Evolutionary conservation across 2,888 invertebrate genomes (phyloP).

Genomic region (Mythimna impura): DNA sequence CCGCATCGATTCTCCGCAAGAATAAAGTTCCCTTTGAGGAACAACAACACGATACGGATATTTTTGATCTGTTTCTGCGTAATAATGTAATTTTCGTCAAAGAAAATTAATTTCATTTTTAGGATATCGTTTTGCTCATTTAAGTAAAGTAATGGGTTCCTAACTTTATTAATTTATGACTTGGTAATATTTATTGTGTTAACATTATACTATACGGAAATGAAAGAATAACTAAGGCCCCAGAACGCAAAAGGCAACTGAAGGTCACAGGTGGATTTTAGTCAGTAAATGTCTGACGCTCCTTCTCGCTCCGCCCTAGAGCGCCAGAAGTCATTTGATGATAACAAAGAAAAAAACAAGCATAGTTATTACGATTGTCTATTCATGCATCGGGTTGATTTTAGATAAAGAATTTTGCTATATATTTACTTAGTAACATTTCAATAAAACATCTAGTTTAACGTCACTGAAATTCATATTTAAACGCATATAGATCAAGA

Average conservation of each 20-base stretch:
- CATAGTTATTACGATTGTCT: background rate
- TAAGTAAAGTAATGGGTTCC: background rate
- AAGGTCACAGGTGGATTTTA: too few species aligned
- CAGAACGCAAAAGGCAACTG: too few species aligned
- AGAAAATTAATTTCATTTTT: conserved; percentile 10
- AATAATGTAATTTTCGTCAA: conserved; percentile 15
- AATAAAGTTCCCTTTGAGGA: conserved; percentile 34
- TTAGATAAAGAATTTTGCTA: background rate
- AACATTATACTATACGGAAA: background rate
- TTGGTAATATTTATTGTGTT: background rate
- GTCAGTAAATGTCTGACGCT: too few species aligned
- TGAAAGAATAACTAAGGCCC: too few species aligned
- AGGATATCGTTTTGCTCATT: background rate
- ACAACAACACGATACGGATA: conserved; percentile 6
- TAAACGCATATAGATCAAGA: conserved; percentile 3
- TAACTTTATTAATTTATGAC: background rate
- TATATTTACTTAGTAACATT: background rate
- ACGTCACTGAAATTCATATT: conserved; percentile 11
- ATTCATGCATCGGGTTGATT: background rate
- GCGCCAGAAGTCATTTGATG: too few species aligned
- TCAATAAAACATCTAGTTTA: background rate
- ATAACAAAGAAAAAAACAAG: too few species aligned
- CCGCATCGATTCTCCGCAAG: conserved; percentile 25
- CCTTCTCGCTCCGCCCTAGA: too few species aligned
- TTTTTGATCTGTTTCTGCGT: conserved; percentile 18